phyloP scores from a whole-genome alignment of 2,888 invertebrate species.

The Ramazzottius varieornatus region DNA sequence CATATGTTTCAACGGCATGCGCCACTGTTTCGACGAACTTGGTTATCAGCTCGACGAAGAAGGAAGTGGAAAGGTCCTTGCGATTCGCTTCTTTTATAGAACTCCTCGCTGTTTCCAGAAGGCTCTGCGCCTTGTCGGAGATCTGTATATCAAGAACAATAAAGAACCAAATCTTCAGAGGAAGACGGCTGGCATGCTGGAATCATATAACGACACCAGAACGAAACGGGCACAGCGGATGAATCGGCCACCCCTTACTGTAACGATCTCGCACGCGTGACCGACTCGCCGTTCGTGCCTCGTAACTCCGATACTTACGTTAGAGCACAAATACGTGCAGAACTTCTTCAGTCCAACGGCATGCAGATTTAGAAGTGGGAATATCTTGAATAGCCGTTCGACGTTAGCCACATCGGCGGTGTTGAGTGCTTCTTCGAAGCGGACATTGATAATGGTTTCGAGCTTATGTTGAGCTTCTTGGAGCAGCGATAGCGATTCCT shows the following conservation, averaged over 20 bases:
- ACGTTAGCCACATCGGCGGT: conserved; percentile 60
- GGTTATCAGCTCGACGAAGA: conserved; percentile 60
- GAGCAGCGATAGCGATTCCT: conserved; percentile 40
- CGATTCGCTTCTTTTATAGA: conserved; percentile 26
- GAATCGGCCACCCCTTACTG: no score
- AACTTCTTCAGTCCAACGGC: conserved; percentile 65
- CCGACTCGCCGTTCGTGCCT: no score
- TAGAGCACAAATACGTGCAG: conserved; percentile 54
- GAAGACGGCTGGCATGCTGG: no score
- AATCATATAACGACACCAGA: no score
- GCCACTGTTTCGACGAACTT: conserved; percentile 60
- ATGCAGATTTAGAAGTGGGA: conserved; percentile 71
- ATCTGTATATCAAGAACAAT: conserved; percentile 16
- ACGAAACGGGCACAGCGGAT: no score
- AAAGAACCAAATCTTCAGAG: neutral
- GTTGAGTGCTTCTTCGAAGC: conserved; percentile 44
- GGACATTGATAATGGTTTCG: conserved; percentile 38
- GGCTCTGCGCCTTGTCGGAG: conserved; percentile 39
- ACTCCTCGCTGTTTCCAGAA: conserved; percentile 37
- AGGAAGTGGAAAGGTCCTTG: conserved; percentile 44
- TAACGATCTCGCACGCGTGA: no score
- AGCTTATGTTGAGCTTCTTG: conserved; percentile 48
- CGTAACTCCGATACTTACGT: conserved; percentile 25
- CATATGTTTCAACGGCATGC: conserved; percentile 53
- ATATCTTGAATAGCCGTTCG: conserved; percentile 83